Evolutionary conservation across 1,140 invertebrate species (phyloP).

Genomic region (Bombus cullumanus): DNA sequence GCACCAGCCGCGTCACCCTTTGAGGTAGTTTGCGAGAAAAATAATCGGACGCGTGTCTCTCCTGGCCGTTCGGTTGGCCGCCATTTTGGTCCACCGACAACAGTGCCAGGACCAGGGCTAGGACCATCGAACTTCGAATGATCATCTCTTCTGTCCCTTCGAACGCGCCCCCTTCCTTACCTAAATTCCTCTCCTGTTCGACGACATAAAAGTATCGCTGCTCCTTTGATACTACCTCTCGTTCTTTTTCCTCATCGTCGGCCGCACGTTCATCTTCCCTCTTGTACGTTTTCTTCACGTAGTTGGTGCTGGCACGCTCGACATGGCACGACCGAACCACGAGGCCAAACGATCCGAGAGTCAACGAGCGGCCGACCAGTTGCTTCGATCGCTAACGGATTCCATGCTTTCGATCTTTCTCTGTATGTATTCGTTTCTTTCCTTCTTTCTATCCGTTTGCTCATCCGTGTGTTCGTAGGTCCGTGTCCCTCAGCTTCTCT

Average conservation of each 20-base stretch:
- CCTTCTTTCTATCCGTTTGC: background rate
- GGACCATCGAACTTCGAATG: slow-evolving; percentile 71
- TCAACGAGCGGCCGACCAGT: background rate
- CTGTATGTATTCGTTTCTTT: background rate
- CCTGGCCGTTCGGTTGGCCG: slow-evolving; percentile 55
- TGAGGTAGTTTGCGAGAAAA: slow-evolving; percentile 60
- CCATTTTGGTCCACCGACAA: slow-evolving; percentile 72
- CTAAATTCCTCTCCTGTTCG: slow-evolving; percentile 55
- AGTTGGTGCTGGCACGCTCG: slow-evolving; percentile 62
- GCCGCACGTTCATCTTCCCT: slow-evolving; percentile 67
- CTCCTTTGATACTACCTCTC: slow-evolving; percentile 73
- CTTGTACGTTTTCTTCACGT: slow-evolving; percentile 63
- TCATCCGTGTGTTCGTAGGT: background rate
- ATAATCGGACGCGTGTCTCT: slow-evolving; percentile 62
- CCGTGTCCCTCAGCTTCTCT: too few species aligned
- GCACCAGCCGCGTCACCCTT: slow-evolving; percentile 79
- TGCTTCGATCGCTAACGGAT: background rate
- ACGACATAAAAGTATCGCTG: slow-evolving; percentile 58
- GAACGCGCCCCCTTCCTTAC: slow-evolving; percentile 63
- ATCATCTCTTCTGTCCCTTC: slow-evolving; percentile 70
- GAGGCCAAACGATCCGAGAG: too few species aligned
- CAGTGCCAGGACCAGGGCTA: slow-evolving; percentile 75
- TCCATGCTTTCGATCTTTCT: slow-evolving; percentile 7
- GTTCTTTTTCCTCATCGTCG: slow-evolving; percentile 76
- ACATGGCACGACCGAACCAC: slow-evolving; percentile 62